Evolutionary conservation across 2,797 vertebrate genomes (phyloP), one percentile per base, ranked within the genome.

Genomic region (Arremon brunneinucha): DNA sequence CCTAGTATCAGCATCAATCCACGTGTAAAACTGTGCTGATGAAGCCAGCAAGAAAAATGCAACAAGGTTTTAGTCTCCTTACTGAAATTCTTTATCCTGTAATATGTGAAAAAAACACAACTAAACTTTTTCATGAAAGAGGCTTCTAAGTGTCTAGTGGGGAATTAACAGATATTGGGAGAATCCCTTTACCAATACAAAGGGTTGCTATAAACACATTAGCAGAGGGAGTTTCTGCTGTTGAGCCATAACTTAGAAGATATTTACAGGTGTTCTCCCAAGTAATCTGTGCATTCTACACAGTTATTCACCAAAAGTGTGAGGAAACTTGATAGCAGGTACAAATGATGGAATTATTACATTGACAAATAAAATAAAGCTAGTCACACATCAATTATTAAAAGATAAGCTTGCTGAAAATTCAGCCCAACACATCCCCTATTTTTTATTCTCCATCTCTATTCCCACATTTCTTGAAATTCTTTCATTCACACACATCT

Each of bases 401-500:
- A 83, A 74, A 76, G 15, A 43, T 17, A 76, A 76, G 6, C 6
- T 60, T 44, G 13, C 8, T 47, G 34, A 75, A 82, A 49, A 69
- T 47, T 85, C 56, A 56, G 41, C 6, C 30, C 12, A 69, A 23
- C 22, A 46, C 0, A 1, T 28, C 2, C 8, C 4, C 3, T 50
- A 14, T 28, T 82, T 72, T 71, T 72, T 49, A 9, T 49, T 85
- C 27, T 69, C 27, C 60, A 39, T 52, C 50, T 56, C 55, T 80
- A 26, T 26, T 57, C 8, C 12, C 23, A 55, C 3, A 1, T 79
- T 80, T 77, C 47, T 49, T 74, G 14, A 95, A 35, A 7, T 6
- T 68, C 59, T 82, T 60, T 7, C 32, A 46, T 80, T 68, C 62
- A 56, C 12, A 9, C 3, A n/a, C 53, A 21, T 13, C 37, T 72